Evolutionary conservation across 2,888 invertebrate species (phyloP).

Genomic region (Clunio marinus): DNA sequence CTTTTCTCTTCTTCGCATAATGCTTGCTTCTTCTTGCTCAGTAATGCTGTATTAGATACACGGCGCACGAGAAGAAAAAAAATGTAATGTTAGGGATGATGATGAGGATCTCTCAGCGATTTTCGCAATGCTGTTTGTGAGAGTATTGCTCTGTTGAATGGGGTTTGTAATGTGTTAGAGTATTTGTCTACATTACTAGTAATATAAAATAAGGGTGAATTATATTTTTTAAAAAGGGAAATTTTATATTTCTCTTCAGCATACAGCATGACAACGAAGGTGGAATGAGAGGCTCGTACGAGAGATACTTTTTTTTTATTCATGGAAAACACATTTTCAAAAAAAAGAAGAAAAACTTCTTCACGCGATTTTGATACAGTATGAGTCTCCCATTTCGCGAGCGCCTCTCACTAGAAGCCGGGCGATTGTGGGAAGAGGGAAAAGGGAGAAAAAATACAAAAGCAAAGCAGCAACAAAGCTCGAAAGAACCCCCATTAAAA

Average conservation of each 20-base stretch:
- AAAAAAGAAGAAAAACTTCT: not conserved
- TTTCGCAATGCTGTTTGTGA: not conserved
- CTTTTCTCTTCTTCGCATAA: not conserved
- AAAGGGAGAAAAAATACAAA: not conserved
- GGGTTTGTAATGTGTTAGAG: not conserved
- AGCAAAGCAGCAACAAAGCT: constrained; percentile 11
- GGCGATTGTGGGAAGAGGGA: not conserved
- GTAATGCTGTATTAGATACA: constrained; percentile 23
- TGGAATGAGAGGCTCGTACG: constrained; percentile 24
- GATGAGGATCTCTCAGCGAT: constrained; percentile 23
- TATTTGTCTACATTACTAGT: constrained; percentile 22
- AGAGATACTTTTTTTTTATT: constrained; percentile 15
- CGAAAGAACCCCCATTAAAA: not conserved
- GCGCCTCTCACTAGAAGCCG: not conserved
- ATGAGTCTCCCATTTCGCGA: not conserved
- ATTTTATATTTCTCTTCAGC: not conserved
- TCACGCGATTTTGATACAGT: not conserved
- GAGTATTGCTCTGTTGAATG: constrained; percentile 18
- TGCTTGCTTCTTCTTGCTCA: not conserved
- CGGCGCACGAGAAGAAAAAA: not conserved
- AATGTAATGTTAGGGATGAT: constrained; percentile 20
- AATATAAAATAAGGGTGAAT: constrained; percentile 33
- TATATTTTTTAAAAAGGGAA: not conserved
- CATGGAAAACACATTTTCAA: constrained; percentile 1
- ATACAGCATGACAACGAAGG: not conserved